These are phyloP conservation scores for Megaceryle torquata DNA, from an alignment of 2,113 vertebrate species.

Conservation along the genomic window DNA sequence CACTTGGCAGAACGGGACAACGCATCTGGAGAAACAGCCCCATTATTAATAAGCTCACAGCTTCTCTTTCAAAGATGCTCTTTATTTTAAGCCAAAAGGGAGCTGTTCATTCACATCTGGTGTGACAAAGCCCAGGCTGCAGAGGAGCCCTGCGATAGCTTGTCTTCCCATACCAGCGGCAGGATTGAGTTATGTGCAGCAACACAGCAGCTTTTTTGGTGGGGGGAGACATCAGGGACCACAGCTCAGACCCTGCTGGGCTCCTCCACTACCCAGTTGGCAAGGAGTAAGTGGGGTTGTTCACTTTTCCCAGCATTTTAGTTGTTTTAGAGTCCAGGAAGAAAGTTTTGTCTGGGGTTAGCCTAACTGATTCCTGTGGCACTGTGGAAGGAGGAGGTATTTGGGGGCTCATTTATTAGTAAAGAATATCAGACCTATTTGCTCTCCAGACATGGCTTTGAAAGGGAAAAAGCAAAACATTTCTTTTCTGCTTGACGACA, in stretches of 20 bases:
- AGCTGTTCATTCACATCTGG: neutral
- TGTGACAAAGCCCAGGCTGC: neutral
- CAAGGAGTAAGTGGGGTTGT: neutral
- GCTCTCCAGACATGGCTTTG: neutral
- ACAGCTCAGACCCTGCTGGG: neutral
- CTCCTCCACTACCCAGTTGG: rapidly evolving
- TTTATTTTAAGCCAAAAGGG: slow-evolving; percentile 8
- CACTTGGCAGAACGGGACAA: neutral
- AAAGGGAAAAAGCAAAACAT: neutral
- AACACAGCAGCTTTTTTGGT: rapidly evolving
- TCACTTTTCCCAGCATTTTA: neutral
- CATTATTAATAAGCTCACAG: neutral
- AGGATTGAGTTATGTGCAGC: neutral
- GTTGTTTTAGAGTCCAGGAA: neutral
- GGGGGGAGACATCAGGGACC: neutral
- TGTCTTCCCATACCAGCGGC: neutral
- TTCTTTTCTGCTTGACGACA: rapidly evolving
- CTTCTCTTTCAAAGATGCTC: neutral
- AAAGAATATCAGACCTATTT: neutral
- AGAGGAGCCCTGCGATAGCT: neutral
- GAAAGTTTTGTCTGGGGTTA: neutral
- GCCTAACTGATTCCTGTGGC: rapidly evolving
- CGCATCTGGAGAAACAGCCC: neutral
- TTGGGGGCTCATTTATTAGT: neutral
- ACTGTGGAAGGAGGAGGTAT: neutral